Conservation (phyloP, 2,113 vertebrate species). For the Micronycteris hirsuta region DNA sequence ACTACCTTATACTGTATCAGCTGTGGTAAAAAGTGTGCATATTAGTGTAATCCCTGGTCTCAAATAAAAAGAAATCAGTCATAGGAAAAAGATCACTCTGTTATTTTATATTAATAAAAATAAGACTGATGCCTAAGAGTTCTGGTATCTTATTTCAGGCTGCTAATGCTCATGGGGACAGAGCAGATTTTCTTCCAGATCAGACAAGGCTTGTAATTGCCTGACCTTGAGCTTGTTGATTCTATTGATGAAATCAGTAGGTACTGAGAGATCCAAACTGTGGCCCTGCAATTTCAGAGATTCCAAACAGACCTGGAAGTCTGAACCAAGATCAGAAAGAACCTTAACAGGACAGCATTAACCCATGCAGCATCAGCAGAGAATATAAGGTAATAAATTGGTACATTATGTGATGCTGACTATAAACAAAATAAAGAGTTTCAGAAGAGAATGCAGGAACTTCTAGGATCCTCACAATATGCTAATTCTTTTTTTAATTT, state of each 20-base stretch:
- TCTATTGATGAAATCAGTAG: not conserved
- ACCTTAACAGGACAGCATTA: not conserved
- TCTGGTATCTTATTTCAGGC: not conserved
- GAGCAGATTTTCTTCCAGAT: not conserved
- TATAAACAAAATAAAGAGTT: not conserved
- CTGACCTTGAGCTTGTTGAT: not conserved
- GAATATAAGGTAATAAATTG: not conserved
- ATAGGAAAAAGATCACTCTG: not conserved
- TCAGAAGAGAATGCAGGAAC: not conserved
- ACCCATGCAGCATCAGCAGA: not conserved
- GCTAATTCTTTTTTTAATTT: not conserved
- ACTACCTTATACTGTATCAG: not conserved
- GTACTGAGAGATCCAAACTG: not conserved
- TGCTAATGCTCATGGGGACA: not conserved
- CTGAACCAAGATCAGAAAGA: not conserved
- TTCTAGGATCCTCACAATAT: not conserved
- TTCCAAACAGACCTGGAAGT: not conserved
- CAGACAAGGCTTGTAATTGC: not conserved
- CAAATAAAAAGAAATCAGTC: not conserved
- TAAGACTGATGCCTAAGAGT: not conserved
- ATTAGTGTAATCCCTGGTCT: not conserved
- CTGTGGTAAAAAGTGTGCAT: not conserved
- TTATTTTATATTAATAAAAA: not conserved
- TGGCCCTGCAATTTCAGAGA: not conserved
- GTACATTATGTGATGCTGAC: accelerated